Conservation (phyloP, 2,888 invertebrate genomes). For the Synergus laeviventris region DNA sequence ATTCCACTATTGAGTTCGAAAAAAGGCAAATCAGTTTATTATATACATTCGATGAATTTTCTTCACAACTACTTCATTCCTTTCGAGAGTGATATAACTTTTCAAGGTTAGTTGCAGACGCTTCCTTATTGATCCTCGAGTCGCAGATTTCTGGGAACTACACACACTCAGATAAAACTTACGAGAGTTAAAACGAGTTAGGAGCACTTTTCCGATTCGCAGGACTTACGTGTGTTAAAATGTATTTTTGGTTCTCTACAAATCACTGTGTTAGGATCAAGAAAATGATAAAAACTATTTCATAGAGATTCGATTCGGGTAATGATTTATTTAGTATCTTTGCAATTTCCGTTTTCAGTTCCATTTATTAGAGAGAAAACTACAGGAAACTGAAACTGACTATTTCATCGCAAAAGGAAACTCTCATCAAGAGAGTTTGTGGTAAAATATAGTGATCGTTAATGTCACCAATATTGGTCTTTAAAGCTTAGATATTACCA, state of each 20-base stretch:
- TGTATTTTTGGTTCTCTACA: background rate
- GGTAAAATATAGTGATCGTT: background rate
- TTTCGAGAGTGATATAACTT: conserved; percentile 55
- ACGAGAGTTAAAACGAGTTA: background rate
- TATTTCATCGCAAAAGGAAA: background rate
- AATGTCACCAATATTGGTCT: conserved; percentile 2
- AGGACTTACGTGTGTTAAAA: background rate
- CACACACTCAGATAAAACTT: conserved; percentile 64
- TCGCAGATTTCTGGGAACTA: conserved; percentile 62
- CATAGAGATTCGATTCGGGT: background rate
- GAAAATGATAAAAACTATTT: background rate
- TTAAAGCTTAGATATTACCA: background rate
- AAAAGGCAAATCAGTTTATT: background rate
- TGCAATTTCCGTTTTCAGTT: background rate
- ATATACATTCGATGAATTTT: background rate
- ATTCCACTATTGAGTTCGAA: background rate
- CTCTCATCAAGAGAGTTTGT: conserved; percentile 1
- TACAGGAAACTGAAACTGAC: background rate
- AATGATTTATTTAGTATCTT: background rate
- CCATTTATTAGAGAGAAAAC: background rate
- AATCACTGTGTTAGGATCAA: background rate
- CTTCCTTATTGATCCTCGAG: conserved; percentile 69
- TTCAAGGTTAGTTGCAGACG: conserved; percentile 65
- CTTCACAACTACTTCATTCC: background rate
- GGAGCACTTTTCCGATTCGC: background rate